phyloP scores from a whole-genome alignment of 1,140 invertebrate species.

The Drosophila obscura region DNA sequence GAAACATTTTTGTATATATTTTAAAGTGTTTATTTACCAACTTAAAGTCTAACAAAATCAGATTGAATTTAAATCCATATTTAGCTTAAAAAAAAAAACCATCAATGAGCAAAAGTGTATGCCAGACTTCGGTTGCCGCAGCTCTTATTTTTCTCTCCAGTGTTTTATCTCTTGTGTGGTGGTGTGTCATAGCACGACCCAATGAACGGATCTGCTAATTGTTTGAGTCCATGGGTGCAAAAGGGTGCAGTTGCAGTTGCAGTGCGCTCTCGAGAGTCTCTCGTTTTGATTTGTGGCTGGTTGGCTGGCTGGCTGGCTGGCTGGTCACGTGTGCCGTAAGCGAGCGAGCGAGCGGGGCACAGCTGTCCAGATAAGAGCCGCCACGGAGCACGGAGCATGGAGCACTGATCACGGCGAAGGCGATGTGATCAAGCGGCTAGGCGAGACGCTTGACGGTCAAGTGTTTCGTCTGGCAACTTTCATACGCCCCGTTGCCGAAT shows the following conservation, averaged over 20 bases:
- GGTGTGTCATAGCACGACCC: constrained; percentile 66
- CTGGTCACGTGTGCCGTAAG: constrained; percentile 63
- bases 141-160: no score
- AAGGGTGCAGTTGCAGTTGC: constrained; percentile 60
- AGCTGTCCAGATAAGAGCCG: constrained; percentile 63
- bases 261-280: constrained; percentile 37
- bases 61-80: no score
- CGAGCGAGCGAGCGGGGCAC: constrained; percentile 15
- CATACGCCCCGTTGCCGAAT: constrained; percentile 45
- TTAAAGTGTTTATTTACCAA: background rate
- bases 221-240: constrained; percentile 40
- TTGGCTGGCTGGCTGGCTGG: constrained; percentile 47
- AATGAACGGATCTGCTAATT: constrained; percentile 63
- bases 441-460: constrained; percentile 59
- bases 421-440: background rate
- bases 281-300: constrained; percentile 50
- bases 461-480: constrained; percentile 51
- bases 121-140: no score
- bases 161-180: constrained; percentile 20
- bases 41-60: background rate
- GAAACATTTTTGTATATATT: background rate
- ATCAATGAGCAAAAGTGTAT: no score
- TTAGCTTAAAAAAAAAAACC: no score
- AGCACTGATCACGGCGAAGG: background rate
- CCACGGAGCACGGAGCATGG: constrained; percentile 15